These are phyloP conservation scores for Danaus melanippus DNA, from an alignment of 1,140 invertebrate species.

Conservation along the genomic window DNA sequence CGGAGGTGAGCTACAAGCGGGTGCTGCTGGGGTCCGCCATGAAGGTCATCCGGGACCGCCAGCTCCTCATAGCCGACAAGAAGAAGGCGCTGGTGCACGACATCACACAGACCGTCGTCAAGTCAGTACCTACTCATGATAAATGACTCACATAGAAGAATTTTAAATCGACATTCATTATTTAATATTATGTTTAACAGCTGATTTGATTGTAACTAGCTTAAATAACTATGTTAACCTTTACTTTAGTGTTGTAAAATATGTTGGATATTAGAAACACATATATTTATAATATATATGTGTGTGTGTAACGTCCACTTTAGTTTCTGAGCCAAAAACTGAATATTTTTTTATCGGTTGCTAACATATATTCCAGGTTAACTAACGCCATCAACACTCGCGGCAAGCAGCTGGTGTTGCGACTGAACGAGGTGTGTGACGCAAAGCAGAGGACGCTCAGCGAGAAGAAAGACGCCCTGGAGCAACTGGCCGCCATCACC, in stretches of 20 bases:
- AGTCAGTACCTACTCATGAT: conserved; percentile 71
- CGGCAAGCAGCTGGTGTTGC: conserved; percentile 84
- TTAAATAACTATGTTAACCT: too few relatives aligned
- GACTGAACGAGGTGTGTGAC: conserved; percentile 87
- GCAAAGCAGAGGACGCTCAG: conserved; percentile 85
- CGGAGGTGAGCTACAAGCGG: conserved; percentile 89
- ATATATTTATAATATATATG: too few relatives aligned
- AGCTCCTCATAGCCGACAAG: conserved; percentile 85
- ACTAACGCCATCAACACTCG: conserved; percentile 87
- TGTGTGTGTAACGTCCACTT: too few relatives aligned
- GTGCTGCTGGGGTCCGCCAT: conserved; percentile 86
- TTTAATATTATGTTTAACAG: too few relatives aligned
- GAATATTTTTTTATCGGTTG: background rate
- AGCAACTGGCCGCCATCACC: conserved; percentile 84
- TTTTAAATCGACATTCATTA: too few relatives aligned
- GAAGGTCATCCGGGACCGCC: conserved; percentile 88
- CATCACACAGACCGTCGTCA: conserved; percentile 88
- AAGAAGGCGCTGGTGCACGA: conserved; percentile 87
- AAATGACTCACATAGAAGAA: too few relatives aligned
- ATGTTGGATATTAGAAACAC: too few relatives aligned
- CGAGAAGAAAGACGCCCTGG: conserved; percentile 86
- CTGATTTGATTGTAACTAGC: too few relatives aligned
- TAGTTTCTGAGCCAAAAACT: too few relatives aligned
- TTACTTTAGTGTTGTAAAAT: too few relatives aligned
- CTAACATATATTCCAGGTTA: conserved; percentile 68